phyloP scores from a whole-genome alignment of 2,113 vertebrate species.

The Ptyas mucosa region DNA sequence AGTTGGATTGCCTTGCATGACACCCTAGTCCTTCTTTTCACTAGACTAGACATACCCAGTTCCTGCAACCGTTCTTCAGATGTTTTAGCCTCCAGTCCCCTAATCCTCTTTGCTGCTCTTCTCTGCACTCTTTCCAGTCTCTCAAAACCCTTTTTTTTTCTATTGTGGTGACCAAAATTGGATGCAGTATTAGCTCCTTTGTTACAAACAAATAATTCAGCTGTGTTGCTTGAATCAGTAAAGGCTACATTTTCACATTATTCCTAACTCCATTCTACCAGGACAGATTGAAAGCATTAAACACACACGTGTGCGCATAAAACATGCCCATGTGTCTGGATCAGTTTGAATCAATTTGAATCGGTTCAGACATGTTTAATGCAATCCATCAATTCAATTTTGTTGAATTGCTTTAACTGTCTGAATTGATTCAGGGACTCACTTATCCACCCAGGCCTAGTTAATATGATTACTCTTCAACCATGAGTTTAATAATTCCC shows the following conservation, averaged over 20 bases:
- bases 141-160: neutral
- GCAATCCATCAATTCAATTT: neutral
- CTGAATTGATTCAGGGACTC: neutral
- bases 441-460: neutral
- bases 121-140: neutral
- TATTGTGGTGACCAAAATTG: neutral
- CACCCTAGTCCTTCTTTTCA: neutral
- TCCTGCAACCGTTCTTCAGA: neutral
- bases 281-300: neutral
- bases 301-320: neutral
- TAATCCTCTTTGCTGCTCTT: neutral
- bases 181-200: neutral
- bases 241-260: neutral
- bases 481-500: neutral
- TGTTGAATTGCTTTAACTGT: neutral
- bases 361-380: neutral
- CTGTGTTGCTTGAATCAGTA: neutral
- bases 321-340: neutral
- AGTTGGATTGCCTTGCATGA: too few relatives aligned
- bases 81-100: neutral
- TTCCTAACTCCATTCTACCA: neutral
- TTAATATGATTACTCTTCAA: neutral
- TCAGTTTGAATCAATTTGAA: neutral
- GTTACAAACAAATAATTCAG: neutral
- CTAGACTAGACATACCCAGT: neutral